These are phyloP conservation scores for Centruroides vittatus DNA, from an alignment of 1,140 invertebrate genomes.

Conservation along the genomic window DNA sequence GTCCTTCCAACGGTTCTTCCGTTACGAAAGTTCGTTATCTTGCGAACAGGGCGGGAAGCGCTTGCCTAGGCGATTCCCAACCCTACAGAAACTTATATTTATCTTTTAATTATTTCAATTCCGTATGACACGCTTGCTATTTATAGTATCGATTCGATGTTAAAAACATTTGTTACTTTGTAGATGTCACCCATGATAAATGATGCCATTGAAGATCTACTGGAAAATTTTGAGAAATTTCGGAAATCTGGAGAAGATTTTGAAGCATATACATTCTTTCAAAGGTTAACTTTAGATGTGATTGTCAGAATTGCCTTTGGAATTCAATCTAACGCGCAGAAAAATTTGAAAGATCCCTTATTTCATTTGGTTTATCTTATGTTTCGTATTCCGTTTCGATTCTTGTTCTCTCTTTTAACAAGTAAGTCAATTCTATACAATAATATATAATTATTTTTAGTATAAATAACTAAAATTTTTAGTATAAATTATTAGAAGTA, in stretches of 20 bases:
- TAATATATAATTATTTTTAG: no score
- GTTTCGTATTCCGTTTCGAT: conserved; percentile 4
- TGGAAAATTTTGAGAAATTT: conserved; percentile 19
- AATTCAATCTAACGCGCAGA: conserved; percentile 17
- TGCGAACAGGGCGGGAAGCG: no score
- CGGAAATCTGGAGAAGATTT: conserved; percentile 14
- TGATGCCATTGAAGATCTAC: conserved; percentile 20
- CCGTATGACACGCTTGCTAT: no score
- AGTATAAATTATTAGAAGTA: no score
- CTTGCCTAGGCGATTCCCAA: no score
- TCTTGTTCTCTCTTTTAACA: not conserved
- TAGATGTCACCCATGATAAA: conserved; percentile 27
- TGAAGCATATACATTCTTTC: conserved; percentile 25
- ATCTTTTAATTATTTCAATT: no score
- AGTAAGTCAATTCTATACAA: not conserved
- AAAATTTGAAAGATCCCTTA: conserved; percentile 8
- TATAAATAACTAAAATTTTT: no score
- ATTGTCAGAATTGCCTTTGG: conserved; percentile 36
- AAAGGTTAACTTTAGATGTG: conserved; percentile 35
- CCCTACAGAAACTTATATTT: no score
- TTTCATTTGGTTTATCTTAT: conserved; percentile 7
- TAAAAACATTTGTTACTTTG: not conserved
- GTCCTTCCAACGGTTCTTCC: no score
- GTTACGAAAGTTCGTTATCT: no score
- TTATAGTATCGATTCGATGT: no score